These are phyloP conservation scores for Tetheella fluctuosa DNA, from an alignment of 2,888 invertebrate genomes.

Conservation along the genomic window DNA sequence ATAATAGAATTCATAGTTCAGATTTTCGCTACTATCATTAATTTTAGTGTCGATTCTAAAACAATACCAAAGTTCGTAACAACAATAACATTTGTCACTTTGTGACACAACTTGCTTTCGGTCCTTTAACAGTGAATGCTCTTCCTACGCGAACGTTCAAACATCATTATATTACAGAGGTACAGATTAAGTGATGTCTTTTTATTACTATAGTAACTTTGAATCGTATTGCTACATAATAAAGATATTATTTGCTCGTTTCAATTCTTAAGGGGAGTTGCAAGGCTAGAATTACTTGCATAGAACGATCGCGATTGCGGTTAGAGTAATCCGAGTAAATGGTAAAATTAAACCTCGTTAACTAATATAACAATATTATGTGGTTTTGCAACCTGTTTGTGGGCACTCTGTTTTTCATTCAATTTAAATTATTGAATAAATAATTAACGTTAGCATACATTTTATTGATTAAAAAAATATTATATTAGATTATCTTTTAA, in stretches of 20 bases:
- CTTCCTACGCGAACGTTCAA: constrained; percentile 48
- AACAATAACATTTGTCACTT: constrained; percentile 50
- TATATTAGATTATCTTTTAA: constrained; percentile 7
- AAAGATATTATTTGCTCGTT: constrained; percentile 32
- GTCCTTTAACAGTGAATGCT: constrained; percentile 45
- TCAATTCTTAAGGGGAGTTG: constrained; percentile 28
- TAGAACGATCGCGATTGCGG: constrained; percentile 56
- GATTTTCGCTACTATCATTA: constrained; percentile 14
- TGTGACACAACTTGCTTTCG: constrained; percentile 46
- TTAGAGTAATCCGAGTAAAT: constrained; percentile 62
- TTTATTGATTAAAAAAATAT: constrained; percentile 7
- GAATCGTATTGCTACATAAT: constrained; percentile 32
- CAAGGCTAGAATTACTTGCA: constrained; percentile 53
- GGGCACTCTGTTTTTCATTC: constrained; percentile 16
- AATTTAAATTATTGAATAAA: constrained; percentile 13
- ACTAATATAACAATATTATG: constrained; percentile 35
- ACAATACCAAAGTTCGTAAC: constrained; percentile 29
- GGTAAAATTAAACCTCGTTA: constrained; percentile 59
- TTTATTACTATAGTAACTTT: constrained; percentile 23
- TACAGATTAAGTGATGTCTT: constrained; percentile 22
- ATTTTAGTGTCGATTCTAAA: constrained; percentile 18
- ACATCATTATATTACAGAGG: constrained; percentile 31
- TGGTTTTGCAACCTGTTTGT: constrained; percentile 43
- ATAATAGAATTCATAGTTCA: not conserved
- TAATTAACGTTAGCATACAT: not conserved